Base-by-base conservation (phyloP, 1,140 invertebrate species). In the Rhysida immarginata region DNA sequence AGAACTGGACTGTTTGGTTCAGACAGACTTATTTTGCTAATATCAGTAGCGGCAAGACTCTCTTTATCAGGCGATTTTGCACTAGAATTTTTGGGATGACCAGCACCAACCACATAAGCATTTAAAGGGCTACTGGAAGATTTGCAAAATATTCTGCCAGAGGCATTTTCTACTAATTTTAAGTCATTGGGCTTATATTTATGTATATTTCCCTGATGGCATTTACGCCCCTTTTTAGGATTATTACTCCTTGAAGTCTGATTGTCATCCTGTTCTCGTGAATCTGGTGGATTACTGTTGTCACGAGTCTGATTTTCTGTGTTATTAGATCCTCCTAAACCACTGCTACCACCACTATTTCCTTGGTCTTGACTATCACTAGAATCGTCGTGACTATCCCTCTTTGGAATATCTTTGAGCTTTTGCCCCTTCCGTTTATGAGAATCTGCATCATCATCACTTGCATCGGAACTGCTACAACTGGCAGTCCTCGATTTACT, bases 401-500 rank as follows among this genome's bases (percentile, higher is more conserved):
- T 57, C 3, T 66, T 60, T 53, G 67, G 65, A 46, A 65, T 68
- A 26, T 74, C 72, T 26, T 74, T 74, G 43, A 83, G 72, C 68
- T 85, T 85, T 46, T 86, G 80, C 16, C 13, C 49, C 25, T 83
- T 71, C 62, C 88, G 87, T 64, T 87, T 85, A 20, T 83, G 76
- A 45, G 76, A 76, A 66, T 91, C 87, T 41, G 83, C 85, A 63
- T 93, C 89, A 68, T 92, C 88, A 67, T 94, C 89, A 48, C 86
- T 90, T 2, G 88, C 84, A 66, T 91, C 87, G 0, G 88, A 92
- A 50, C 86, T 87, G 61, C 85, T 87, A 65, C 88, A 90, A 3
- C 85, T 89, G 1, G 87, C 83, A 3, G 86, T 87, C 18, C 87
- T 75, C 3, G 81, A 78, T 64, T 85, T 85, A 56, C 83, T 79